Percentiles rank a stretch among this genome's conserved stretches.
These are phyloP conservation scores for Chionodraco myersi DNA, from an alignment of 2,113 vertebrate genomes.

Conservation along the genomic window DNA sequence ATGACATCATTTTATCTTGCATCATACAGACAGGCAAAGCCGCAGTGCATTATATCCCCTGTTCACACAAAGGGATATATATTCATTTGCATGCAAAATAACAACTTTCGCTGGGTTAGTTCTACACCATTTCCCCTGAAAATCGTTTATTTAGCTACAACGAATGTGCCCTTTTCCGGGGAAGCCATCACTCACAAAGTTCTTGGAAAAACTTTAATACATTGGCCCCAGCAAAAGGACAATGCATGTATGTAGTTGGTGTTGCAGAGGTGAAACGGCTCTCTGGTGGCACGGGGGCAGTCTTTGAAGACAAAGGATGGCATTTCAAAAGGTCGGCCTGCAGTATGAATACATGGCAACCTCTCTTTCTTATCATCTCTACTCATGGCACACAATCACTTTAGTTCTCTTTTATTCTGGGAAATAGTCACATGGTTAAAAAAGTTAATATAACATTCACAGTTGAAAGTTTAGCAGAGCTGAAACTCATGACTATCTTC, in stretches of 20 bases:
- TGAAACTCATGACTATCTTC: too few relatives aligned
- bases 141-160: background rate
- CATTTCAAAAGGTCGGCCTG: constrained; percentile 75
- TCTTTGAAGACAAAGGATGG: constrained; percentile 60
- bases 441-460: background rate
- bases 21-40: constrained; percentile 11
- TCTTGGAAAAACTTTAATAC: constrained; percentile 10
- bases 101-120: constrained; percentile 6
- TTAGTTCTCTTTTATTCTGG: constrained; percentile 14
- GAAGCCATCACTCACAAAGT: background rate
- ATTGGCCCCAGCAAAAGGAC: background rate
- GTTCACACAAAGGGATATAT: constrained; percentile 16
- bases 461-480: background rate
- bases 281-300: constrained; percentile 45
- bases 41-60: constrained; percentile 2
- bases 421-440: constrained; percentile 14
- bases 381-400: constrained; percentile 6
- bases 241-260: constrained; percentile 24
- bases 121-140: background rate
- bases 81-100: background rate
- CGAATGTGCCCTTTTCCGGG: background rate
- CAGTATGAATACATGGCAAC: constrained; percentile 43
- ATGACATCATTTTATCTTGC: constrained; percentile 18
- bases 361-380: constrained; percentile 38
- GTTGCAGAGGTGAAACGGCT: constrained; percentile 34